These are phyloP conservation scores for Cryptops parisi DNA, from an alignment of 2,888 invertebrate species.

Conservation along the genomic window DNA sequence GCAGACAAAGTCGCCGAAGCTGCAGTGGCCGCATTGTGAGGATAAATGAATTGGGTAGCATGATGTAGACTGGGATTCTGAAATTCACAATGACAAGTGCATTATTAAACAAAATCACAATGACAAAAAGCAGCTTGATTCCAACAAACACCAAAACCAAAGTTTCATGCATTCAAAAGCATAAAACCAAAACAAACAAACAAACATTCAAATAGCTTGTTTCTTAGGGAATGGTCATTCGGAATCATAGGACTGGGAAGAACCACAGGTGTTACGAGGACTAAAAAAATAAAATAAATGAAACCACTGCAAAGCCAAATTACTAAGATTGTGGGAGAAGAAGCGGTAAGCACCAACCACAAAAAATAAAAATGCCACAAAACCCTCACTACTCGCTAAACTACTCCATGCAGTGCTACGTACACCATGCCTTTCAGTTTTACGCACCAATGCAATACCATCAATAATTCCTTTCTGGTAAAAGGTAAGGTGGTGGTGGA, in stretches of 20 bases:
- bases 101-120: not conserved
- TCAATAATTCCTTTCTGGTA: conserved; percentile 19
- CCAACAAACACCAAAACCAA: not conserved
- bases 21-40: conserved; percentile 12
- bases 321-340: no score
- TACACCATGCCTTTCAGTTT: no score
- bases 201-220: not conserved
- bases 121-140: not conserved
- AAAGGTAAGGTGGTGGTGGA: conserved; percentile 14
- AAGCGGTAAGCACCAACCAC: no score
- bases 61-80: conserved; percentile 12
- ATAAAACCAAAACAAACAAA: not conserved
- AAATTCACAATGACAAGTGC: not conserved
- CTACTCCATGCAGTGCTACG: no score
- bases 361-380: no score
- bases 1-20: conserved; percentile 9
- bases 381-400: no score
- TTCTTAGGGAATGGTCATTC: not conserved
- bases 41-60: conserved; percentile 9
- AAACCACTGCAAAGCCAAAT: no score
- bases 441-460: not conserved
- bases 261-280: not conserved
- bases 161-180: not conserved
- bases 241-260: not conserved
- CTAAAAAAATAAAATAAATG: no score